Evolutionary conservation across 2,888 invertebrate genomes (phyloP).

Genomic region (Stenoptilia bipunctidactyla): DNA sequence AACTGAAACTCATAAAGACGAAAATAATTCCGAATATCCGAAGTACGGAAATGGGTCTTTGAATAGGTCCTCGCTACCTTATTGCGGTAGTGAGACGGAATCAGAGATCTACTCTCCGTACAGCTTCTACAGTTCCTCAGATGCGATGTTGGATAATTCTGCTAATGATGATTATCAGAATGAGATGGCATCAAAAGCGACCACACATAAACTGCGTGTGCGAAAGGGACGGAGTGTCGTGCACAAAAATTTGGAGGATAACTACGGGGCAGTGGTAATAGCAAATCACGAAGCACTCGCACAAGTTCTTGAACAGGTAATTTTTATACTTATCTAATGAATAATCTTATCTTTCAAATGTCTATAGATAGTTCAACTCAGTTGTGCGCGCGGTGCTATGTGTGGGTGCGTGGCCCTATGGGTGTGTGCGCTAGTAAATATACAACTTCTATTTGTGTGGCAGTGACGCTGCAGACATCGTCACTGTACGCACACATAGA

Average conservation of each 20-base stretch:
- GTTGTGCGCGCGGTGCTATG: too few relatives aligned
- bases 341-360: too few relatives aligned
- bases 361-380: too few relatives aligned
- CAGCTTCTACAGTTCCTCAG: conserved; percentile 78
- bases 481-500: too few relatives aligned
- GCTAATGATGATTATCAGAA: conserved; percentile 53
- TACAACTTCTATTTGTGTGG: too few relatives aligned
- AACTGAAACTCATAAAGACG: conserved; percentile 33
- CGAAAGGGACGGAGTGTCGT: conserved; percentile 86
- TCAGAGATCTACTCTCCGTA: conserved; percentile 88
- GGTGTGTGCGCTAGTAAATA: too few relatives aligned
- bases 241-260: conserved; percentile 88
- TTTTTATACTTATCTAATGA: conserved; percentile 22
- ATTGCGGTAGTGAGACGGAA: conserved; percentile 87
- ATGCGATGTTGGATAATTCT: conserved; percentile 58
- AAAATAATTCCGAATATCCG: conserved; percentile 61
- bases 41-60: conserved; percentile 72
- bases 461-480: too few relatives aligned
- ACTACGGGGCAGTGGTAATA: conserved; percentile 90
- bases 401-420: too few relatives aligned
- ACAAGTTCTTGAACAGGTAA: conserved; percentile 89
- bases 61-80: conserved; percentile 79
- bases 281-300: conserved; percentile 92
- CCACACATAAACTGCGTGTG: conserved; percentile 77
- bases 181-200: conserved; percentile 55